phyloP scores from a whole-genome alignment of 2,888 invertebrate species.

The Antheraea assamensis region DNA sequence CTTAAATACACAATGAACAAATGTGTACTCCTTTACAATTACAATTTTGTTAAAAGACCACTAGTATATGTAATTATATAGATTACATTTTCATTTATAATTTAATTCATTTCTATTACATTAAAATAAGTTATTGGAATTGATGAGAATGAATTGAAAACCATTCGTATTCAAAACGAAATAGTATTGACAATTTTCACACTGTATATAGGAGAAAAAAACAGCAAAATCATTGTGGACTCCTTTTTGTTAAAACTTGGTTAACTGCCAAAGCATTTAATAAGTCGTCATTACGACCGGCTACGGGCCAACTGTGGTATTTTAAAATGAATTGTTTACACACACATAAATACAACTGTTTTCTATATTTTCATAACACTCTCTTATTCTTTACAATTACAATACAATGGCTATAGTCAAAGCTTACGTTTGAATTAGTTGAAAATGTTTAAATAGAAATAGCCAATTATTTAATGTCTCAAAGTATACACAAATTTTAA shows the following conservation, averaged over 20 bases:
- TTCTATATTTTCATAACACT: neutral
- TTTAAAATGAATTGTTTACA: neutral
- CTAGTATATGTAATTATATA: too few relatives aligned
- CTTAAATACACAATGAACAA: neutral
- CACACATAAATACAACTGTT: neutral
- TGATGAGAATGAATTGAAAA: too few relatives aligned
- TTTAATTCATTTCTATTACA: too few relatives aligned
- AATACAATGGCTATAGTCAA: too few relatives aligned
- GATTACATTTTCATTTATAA: too few relatives aligned
- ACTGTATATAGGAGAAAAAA: neutral
- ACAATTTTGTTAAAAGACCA: too few relatives aligned
- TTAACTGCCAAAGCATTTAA: neutral
- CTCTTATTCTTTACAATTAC: too few relatives aligned
- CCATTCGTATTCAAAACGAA: neutral
- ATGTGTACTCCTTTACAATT: neutral
- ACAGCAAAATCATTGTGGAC: neutral
- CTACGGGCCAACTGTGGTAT: conserved; percentile 11
- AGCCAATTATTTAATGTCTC: too few relatives aligned
- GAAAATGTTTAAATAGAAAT: too few relatives aligned
- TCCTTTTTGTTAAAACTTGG: conserved; percentile 10
- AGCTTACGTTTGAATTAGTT: too few relatives aligned
- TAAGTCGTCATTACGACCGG: neutral
- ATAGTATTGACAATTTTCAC: neutral
- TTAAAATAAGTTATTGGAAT: too few relatives aligned
- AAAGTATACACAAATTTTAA: too few relatives aligned